These are phyloP conservation scores for Creontiades dilutus DNA, from an alignment of 2,888 invertebrate species.

Conservation along the genomic window DNA sequence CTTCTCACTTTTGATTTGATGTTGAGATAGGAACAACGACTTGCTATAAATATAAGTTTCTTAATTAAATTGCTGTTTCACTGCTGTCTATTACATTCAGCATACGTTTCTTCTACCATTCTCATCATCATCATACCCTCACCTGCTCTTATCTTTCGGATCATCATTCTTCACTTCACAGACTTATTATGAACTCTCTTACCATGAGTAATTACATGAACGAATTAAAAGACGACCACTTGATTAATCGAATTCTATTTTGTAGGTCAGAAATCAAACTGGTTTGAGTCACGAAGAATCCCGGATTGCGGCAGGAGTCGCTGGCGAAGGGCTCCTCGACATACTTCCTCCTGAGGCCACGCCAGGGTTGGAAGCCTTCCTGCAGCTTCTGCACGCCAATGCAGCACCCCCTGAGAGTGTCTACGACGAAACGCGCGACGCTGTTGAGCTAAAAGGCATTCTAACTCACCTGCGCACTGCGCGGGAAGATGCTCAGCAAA, in stretches of 20 bases:
- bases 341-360: constrained; percentile 79
- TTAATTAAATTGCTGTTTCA: too few species aligned
- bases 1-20: too few species aligned
- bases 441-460: constrained; percentile 89
- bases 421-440: constrained; percentile 91
- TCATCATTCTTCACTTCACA: too few species aligned
- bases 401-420: constrained; percentile 84
- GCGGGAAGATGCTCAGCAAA: constrained; percentile 96
- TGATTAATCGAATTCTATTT: neutral
- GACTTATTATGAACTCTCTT: too few species aligned
- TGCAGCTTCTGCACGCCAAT: constrained; percentile 81
- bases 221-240: neutral
- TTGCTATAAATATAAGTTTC: too few species aligned
- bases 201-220: neutral
- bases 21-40: too few species aligned
- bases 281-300: constrained; percentile 92
- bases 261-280: constrained; percentile 86
- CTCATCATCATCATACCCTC: too few species aligned
- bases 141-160: too few species aligned
- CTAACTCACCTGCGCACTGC: constrained; percentile 91
- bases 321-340: constrained; percentile 82
- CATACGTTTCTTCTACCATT: too few species aligned
- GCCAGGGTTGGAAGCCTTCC: constrained; percentile 80
- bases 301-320: constrained; percentile 90
- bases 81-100: too few species aligned